Conservation (phyloP, 2,113 vertebrate genomes). For the Nicator chloris region DNA sequence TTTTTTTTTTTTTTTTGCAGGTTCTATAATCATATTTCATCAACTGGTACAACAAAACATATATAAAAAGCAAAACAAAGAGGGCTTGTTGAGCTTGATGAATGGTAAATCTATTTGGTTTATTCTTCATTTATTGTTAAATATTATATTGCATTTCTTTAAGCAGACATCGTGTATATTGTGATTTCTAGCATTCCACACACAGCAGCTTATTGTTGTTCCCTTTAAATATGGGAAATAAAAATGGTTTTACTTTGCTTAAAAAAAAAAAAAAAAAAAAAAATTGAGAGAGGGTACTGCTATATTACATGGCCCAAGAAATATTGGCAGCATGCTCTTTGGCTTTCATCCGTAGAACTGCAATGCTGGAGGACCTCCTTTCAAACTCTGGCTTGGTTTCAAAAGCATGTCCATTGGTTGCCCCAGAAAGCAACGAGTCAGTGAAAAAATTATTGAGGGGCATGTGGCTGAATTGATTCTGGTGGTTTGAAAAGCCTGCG, state of each 20-base stretch:
- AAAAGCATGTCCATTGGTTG: conserved; percentile 86
- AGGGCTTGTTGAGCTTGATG: conserved; percentile 58
- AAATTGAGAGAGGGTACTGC: background rate
- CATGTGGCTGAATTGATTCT: conserved; percentile 93
- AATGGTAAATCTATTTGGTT: conserved; percentile 68
- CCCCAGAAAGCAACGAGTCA: conserved; percentile 89
- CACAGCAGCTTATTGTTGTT: conserved; percentile 75
- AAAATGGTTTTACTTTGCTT: conserved; percentile 64
- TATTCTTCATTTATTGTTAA: conserved; percentile 74
- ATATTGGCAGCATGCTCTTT: conserved; percentile 98
- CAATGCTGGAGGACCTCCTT: conserved; percentile 95
- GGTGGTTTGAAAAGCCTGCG: conserved; percentile 91
- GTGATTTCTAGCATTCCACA: conserved; percentile 74
- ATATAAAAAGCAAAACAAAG: conserved; percentile 61
- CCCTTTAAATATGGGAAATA: conserved; percentile 79
- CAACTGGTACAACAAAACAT: conserved; percentile 66
- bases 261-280: conserved; percentile 17
- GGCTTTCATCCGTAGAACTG: conserved; percentile 98
- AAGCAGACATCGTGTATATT: conserved; percentile 72
- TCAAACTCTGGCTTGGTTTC: conserved; percentile 97
- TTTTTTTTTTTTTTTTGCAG: conserved; percentile 72
- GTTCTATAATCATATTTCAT: conserved; percentile 72
- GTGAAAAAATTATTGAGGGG: conserved; percentile 97
- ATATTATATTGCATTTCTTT: conserved; percentile 74
- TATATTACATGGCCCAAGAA: conserved; percentile 96